phyloP scores from a whole-genome alignment of 2,888 invertebrate genomes.

The Caenorhabditis plicata region DNA sequence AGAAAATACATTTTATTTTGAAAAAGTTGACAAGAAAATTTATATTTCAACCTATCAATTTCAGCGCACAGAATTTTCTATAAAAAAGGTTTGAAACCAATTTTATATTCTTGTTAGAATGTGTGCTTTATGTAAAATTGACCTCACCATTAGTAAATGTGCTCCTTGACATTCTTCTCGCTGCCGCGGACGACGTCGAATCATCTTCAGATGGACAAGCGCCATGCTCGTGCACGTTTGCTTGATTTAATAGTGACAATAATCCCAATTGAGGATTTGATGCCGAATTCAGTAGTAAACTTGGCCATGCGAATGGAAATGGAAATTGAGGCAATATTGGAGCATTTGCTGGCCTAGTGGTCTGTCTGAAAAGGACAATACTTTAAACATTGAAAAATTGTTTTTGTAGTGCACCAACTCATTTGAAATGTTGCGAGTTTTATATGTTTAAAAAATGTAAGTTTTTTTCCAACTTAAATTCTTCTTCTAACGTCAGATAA shows the following conservation, averaged over 20 bases:
- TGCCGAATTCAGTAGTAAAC: slow-evolving; percentile 38
- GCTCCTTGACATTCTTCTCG: slow-evolving; percentile 24
- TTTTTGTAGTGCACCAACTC: too few species aligned
- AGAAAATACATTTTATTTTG: too few species aligned
- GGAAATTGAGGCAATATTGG: slow-evolving; percentile 32
- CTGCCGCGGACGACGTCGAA: slow-evolving; percentile 9
- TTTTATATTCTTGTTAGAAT: background rate
- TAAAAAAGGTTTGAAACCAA: background rate
- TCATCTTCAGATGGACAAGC: slow-evolving; percentile 42
- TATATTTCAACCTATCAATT: too few species aligned
- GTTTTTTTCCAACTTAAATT: too few species aligned
- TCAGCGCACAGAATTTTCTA: too few species aligned
- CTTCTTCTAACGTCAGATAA: too few species aligned
- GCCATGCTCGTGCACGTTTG: slow-evolving; percentile 24
- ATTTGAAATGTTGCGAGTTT: too few species aligned
- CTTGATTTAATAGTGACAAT: background rate
- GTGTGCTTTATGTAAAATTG: background rate
- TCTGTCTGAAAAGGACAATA: slow-evolving; percentile 5
- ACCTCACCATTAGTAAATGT: slow-evolving; percentile 32
- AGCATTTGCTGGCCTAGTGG: slow-evolving; percentile 3
- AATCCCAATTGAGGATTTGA: slow-evolving; percentile 6
- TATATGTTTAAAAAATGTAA: too few species aligned
- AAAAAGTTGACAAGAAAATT: too few species aligned
- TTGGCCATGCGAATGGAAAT: slow-evolving; percentile 32
- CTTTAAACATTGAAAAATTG: too few species aligned